Evolutionary conservation across 2,797 vertebrate genomes (phyloP).

Genomic region (Leptoclinus maculatus): DNA sequence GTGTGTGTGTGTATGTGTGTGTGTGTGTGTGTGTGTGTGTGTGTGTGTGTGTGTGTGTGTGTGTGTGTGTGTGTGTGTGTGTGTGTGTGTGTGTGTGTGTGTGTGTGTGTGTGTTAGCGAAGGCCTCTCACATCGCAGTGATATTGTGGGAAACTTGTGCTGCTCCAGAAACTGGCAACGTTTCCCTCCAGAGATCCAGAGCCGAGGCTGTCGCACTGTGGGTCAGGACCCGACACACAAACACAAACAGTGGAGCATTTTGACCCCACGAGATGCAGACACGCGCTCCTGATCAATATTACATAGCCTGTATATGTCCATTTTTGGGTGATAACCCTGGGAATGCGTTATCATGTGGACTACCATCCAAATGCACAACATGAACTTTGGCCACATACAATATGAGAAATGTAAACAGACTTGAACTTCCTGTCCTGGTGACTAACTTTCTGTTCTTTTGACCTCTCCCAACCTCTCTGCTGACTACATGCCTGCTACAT

Average conservation of each 20-base stretch:
- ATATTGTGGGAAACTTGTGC: constrained; percentile 56
- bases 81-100: constrained; percentile 9
- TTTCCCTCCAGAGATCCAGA: constrained; percentile 21
- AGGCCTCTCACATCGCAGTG: constrained; percentile 45
- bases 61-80: constrained; percentile 14
- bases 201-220: constrained; percentile 3
- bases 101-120: constrained; percentile 2
- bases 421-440: constrained; percentile 11
- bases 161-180: constrained; percentile 25
- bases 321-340: not conserved
- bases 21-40: constrained; percentile 16
- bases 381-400: not conserved
- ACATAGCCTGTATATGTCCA: not conserved
- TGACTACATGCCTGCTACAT: constrained; percentile 9
- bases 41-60: constrained; percentile 2
- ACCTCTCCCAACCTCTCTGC: constrained; percentile 28
- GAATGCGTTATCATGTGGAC: not conserved
- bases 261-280: not conserved
- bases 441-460: not conserved
- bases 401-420: constrained; percentile 6
- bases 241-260: constrained; percentile 24
- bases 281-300: not conserved
- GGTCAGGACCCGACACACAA: constrained; percentile 28
- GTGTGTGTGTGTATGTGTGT: constrained; percentile 9
- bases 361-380: not conserved